Conservation (phyloP, 2,888 invertebrate species). For the Ernsta delagoae region DNA sequence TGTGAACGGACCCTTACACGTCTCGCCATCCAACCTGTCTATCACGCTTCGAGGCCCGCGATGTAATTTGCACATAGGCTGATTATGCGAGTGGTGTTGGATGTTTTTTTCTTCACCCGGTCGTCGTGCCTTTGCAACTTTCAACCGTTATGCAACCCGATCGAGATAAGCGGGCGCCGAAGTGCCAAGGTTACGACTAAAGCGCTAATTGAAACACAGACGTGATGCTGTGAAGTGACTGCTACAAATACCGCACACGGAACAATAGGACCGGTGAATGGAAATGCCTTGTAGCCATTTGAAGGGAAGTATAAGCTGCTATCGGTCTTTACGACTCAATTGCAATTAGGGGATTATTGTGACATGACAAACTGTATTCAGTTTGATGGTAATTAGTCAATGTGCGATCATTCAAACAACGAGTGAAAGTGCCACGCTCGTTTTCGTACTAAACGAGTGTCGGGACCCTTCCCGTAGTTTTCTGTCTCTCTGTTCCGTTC, state of each 20-base stretch:
- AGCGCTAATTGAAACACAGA: conserved; percentile 44
- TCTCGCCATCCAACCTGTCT: conserved; percentile 28
- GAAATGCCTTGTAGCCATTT: too few relatives aligned
- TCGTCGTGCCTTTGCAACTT: conserved; percentile 34
- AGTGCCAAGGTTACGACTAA: conserved; percentile 44
- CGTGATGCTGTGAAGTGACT: neutral
- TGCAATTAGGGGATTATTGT: too few relatives aligned
- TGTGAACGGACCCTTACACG: conserved; percentile 3
- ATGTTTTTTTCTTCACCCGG: conserved; percentile 7
- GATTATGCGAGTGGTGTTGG: neutral
- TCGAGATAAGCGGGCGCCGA: conserved; percentile 40
- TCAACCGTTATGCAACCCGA: conserved; percentile 38
- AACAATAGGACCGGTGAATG: too few relatives aligned
- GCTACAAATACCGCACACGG: neutral
- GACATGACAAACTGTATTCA: too few relatives aligned
- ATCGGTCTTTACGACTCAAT: too few relatives aligned
- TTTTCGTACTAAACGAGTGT: too few relatives aligned
- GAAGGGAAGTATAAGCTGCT: too few relatives aligned
- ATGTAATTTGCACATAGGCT: conserved; percentile 18
- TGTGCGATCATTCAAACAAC: neutral
- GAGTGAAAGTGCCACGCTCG: too few relatives aligned
- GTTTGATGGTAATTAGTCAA: neutral
- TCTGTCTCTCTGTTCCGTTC: neutral
- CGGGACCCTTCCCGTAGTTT: neutral
- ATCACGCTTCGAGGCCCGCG: conserved; percentile 22